phyloP scores from a whole-genome alignment of 2,797 vertebrate species.

The Darevskia nairensis region DNA sequence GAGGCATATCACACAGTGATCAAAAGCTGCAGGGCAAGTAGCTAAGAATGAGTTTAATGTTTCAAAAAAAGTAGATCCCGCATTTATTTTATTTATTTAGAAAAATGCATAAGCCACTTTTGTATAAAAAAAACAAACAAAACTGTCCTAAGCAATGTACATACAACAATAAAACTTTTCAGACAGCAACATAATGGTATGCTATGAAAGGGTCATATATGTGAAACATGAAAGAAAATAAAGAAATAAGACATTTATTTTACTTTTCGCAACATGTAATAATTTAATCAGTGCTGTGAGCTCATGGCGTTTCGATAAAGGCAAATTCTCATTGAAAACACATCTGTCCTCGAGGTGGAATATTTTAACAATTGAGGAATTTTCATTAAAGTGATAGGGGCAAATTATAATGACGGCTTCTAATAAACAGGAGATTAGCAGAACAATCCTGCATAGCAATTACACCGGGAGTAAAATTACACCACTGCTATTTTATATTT shows the following conservation, averaged over 20 bases:
- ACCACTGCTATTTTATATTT: too few relatives aligned
- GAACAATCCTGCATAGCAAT: background rate
- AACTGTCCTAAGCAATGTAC: too few relatives aligned
- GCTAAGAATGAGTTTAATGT: conserved; percentile 39
- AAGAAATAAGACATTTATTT: background rate
- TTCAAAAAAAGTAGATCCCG: conserved; percentile 41
- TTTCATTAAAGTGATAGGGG: background rate
- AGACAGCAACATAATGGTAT: conserved; percentile 26
- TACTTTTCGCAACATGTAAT: background rate
- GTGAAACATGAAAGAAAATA: conserved; percentile 10
- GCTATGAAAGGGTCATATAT: background rate
- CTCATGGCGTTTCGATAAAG: background rate
- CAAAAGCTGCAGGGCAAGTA: conserved; percentile 22
- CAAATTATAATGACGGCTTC: background rate
- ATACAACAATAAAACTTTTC: background rate
- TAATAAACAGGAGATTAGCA: background rate
- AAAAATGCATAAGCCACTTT: too few relatives aligned
- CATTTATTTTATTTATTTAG: background rate
- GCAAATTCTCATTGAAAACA: conserved; percentile 12
- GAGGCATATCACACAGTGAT: conserved; percentile 41
- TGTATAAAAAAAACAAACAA: too few relatives aligned
- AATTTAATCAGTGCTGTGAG: background rate
- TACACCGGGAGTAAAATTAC: background rate
- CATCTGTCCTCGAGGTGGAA: conserved; percentile 59
- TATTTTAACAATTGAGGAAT: conserved; percentile 41